Conservation (phyloP, 2,797 vertebrate genomes). For the Eurystomus glaucurus region DNA sequence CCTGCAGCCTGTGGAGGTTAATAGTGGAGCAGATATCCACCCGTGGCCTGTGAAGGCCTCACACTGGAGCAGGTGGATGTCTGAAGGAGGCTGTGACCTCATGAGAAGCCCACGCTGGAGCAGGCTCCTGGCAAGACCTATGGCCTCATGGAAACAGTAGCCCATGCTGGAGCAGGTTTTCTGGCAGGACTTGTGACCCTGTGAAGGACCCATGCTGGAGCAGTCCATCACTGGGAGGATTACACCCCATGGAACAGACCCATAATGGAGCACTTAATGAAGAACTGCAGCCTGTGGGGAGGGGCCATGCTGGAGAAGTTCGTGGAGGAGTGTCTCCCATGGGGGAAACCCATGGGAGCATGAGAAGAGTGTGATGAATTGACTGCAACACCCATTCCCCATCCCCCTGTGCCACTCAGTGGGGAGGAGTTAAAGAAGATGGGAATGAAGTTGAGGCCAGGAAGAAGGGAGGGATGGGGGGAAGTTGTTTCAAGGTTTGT, state of each 20-base stretch:
- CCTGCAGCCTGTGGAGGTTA: not conserved
- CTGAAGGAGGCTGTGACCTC: not conserved
- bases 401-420: accelerated
- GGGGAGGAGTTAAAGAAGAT: too few species aligned
- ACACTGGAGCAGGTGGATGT: too few species aligned
- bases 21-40: not conserved
- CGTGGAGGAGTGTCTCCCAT: not conserved
- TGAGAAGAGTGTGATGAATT: not conserved
- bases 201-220: not conserved
- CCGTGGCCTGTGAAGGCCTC: not conserved
- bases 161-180: not conserved
- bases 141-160: not conserved
- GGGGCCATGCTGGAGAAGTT: not conserved
- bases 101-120: not conserved
- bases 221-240: not conserved
- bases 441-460: not conserved
- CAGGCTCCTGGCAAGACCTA: not conserved
- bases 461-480: not conserved
- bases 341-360: too few species aligned
- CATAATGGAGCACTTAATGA: not conserved
- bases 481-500: not conserved
- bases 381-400: not conserved
- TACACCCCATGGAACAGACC: too few species aligned
- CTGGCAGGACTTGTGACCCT: not conserved
- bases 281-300: too few species aligned